Evolutionary conservation across 30 jellyfish, hydroid and myxozoan species (phyloP).

Genomic region (Hydractinia symbiolongicarpus): DNA sequence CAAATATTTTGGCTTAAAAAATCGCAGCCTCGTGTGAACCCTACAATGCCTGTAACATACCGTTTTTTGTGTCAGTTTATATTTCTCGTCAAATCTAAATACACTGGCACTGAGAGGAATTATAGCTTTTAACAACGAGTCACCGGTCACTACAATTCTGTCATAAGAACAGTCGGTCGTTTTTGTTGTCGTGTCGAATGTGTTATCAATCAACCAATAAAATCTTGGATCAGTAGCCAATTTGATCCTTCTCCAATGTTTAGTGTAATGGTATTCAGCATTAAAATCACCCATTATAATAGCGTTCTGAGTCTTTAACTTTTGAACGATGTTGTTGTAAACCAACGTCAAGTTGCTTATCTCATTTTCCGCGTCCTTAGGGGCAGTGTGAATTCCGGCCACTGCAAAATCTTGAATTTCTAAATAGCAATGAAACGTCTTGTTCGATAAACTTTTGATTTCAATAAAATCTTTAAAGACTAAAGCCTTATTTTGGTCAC

Average conservation of each 20-base stretch:
- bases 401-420: constrained; percentile 38
- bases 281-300: constrained; percentile 90
- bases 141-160: constrained; percentile 77
- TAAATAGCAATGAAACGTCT: neutral
- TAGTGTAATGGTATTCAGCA: constrained; percentile 73
- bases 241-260: constrained; percentile 54
- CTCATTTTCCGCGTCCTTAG: constrained; percentile 63
- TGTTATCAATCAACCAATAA: constrained; percentile 78
- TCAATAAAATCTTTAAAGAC: no score
- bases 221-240: constrained; percentile 68
- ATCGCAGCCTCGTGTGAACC: no score
- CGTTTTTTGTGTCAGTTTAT: constrained; percentile 33
- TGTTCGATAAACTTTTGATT: no score
- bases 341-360: constrained; percentile 55
- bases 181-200: constrained; percentile 67
- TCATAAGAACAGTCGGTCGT: constrained; percentile 87
- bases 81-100: constrained; percentile 51
- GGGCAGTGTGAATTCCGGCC: constrained; percentile 88
- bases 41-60: constrained; percentile 17
- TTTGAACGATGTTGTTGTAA: constrained; percentile 40
- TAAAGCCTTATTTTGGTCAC: no score
- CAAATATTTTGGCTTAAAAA: no score
- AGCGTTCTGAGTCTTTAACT: constrained; percentile 35
- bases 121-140: constrained; percentile 38
- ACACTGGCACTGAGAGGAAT: constrained; percentile 57